Evolutionary conservation across 2,888 invertebrate genomes (phyloP).

Genomic region (Dryococelus australis): DNA sequence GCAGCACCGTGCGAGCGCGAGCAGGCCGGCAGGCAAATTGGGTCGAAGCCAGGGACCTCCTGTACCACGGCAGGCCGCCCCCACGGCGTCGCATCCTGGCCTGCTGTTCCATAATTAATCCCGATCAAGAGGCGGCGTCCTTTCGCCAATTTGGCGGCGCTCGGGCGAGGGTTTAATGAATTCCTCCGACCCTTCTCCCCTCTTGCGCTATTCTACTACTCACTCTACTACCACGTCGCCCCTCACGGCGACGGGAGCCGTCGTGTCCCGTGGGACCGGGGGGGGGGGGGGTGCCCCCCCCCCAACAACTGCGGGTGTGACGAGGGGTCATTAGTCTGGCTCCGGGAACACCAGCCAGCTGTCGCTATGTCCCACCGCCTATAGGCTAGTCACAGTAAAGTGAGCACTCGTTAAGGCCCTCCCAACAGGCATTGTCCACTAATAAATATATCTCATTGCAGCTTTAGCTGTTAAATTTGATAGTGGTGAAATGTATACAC

Average conservation of each 20-base stretch:
- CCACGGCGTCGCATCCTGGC: background rate
- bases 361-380: background rate
- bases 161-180: background rate
- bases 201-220: background rate
- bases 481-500: too few relatives aligned
- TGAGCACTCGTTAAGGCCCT: too few relatives aligned
- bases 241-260: background rate
- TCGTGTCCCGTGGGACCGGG: background rate
- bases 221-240: too few relatives aligned
- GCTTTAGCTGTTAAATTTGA: too few relatives aligned
- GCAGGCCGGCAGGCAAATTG: too few relatives aligned
- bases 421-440: too few relatives aligned
- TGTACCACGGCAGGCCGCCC: background rate
- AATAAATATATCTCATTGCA: too few relatives aligned
- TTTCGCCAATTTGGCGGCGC: constrained; percentile 1
- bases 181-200: background rate
- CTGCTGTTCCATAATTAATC: constrained; percentile 1
- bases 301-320: background rate
- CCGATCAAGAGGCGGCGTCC: constrained; percentile 12
- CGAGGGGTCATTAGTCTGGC: constrained; percentile 7
- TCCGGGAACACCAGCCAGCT: background rate
- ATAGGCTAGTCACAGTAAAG: too few relatives aligned
- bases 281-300: background rate
- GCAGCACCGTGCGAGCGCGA: too few relatives aligned
- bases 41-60: background rate